Percentiles rank a stretch among this genome's conserved stretches.
These are phyloP conservation scores for Megalonaias nervosa DNA, from an alignment of 1,140 invertebrate species.

Conservation along the genomic window DNA sequence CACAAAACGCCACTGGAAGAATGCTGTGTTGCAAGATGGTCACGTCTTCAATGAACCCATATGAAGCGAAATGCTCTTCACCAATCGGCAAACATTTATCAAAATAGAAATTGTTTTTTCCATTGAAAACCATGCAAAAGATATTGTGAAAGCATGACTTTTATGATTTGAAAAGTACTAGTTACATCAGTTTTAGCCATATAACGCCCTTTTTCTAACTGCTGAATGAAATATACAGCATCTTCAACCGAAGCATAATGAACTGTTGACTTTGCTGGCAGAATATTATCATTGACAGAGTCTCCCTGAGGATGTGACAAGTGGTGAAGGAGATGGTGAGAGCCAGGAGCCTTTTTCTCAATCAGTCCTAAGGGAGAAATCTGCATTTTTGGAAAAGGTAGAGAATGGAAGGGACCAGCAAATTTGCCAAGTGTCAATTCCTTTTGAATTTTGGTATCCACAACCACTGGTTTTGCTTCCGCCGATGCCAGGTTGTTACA, in stretches of 20 bases:
- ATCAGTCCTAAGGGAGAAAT: slow-evolving; percentile 10
- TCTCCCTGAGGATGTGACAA: slow-evolving; percentile 23
- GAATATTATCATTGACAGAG: slow-evolving; percentile 33
- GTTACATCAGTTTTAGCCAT: slow-evolving; percentile 38
- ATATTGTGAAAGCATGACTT: slow-evolving; percentile 24
- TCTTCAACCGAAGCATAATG: slow-evolving; percentile 26
- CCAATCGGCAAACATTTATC: slow-evolving; percentile 25
- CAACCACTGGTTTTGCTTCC: too few relatives aligned
- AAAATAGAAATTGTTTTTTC: slow-evolving; percentile 13
- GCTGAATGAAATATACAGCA: slow-evolving; percentile 8
- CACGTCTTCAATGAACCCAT: too few relatives aligned
- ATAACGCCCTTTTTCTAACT: slow-evolving; percentile 1
- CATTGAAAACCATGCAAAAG: slow-evolving; percentile 37
- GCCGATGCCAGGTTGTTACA: too few relatives aligned
- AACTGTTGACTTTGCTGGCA: slow-evolving; percentile 5
- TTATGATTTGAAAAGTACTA: slow-evolving; percentile 28
- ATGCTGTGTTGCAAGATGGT: too few relatives aligned
- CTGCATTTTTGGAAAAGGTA: slow-evolving; percentile 5
- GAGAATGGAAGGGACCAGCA: background rate
- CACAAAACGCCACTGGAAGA: too few relatives aligned
- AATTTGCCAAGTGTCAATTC: slow-evolving; percentile 18
- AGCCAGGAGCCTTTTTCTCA: too few relatives aligned
- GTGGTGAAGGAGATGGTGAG: slow-evolving; percentile 30
- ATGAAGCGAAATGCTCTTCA: too few relatives aligned
- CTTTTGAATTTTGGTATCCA: slow-evolving; percentile 9